Evolutionary conservation across 2,888 invertebrate species (phyloP), one percentile per base, ranked within the genome.

Genomic region (Temnothorax rugatulus): DNA sequence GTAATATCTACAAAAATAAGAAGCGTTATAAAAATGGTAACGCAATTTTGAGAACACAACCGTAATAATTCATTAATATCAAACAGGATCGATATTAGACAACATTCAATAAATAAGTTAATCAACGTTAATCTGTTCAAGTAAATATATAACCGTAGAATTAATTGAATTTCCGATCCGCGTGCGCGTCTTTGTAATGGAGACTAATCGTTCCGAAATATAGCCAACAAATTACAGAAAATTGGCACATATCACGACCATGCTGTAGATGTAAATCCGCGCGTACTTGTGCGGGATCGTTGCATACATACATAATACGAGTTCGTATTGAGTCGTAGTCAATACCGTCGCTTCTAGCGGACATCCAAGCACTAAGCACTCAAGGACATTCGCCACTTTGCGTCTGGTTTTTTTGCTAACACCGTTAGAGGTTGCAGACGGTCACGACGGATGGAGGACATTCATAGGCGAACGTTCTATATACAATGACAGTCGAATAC

Each of bases 361-460:
- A 79, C 38, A 29, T 59, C 44, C 79, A 64, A 77, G 66, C 79
- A 81, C 86, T 86, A 84, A 85, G 82, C 83, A n/a, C 66, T 84
- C 90, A 89, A 88, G 89, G 88, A 89, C 83, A 82, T 82, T 86
- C 86, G 63, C 81, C 84, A 41, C 69, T 90, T 83, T 75, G 59
- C 82, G 82, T 75, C 71, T 84, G 61, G 85, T 54, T 86, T 89
- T 88, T 88, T 88, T 87, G 29, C 73, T 84, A 85, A 87, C 89
- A 92, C 94, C 94, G 94, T 94, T 94, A 94, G 93, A 93, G 93
- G 93, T 93, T 90, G 88, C 92, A 93, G 93, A 93, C 93, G 93
- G 93, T 94, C 93, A 93, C 85, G 76, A 79, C 73, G 57, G 61
- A 71, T 74, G 66, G 59, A 86, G 86, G 86, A 86, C 83, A 25